Base-by-base conservation (phyloP, 2,797 vertebrate genomes). In the Cyclura pinguis region DNA sequence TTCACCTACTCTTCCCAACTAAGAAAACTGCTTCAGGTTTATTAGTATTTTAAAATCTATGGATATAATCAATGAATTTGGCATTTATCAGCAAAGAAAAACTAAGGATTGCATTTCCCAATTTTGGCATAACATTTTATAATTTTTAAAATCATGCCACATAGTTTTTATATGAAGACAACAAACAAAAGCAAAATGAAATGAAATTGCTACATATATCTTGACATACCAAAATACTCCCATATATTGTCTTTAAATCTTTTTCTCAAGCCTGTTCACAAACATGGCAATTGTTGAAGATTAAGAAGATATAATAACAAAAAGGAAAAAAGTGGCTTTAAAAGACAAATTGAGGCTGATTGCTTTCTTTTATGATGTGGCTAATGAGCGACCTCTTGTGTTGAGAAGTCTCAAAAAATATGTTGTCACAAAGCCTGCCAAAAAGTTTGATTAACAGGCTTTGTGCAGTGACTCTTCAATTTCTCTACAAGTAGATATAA, bases 371-470 rank as follows among this genome's bases (percentile, higher is more conserved):
- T 50, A 69, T 91, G 91, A 50, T 74, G 38, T 0, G 95, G 96
- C 94, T 95, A 91, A 93, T 55, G 94, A 95, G 95, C 80, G 95
- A 95, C 96, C 96, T 95, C 96, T 96, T 93, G 94, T 95, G 96
- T 91, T 89, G 29, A 55, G 80, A 77, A 32, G 14, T 76, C 57
- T 76, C 74, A 78, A 47, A 83, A 27, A 16, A 16, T 6, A 84
- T 4, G 6, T 38, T 77, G 59, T 77, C 78, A 57, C 10, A 84
- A 78, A 86, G 27, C 10, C 0, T 1, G 0, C 50, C 24, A 83
- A 9, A 78, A 52, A 50, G 52, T 2, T 9, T 32, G 91, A 86
- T 6, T 16, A 88, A 93, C 24, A 91, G 1, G 20, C 5, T 35
- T 29, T 84, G 9, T 42, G 27, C 27, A 62, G 10, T 18, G 20